Percentiles rank a stretch among this genome's conserved stretches.
Conservation (phyloP, 2,797 vertebrate species). For the Poecilia picta region DNA sequence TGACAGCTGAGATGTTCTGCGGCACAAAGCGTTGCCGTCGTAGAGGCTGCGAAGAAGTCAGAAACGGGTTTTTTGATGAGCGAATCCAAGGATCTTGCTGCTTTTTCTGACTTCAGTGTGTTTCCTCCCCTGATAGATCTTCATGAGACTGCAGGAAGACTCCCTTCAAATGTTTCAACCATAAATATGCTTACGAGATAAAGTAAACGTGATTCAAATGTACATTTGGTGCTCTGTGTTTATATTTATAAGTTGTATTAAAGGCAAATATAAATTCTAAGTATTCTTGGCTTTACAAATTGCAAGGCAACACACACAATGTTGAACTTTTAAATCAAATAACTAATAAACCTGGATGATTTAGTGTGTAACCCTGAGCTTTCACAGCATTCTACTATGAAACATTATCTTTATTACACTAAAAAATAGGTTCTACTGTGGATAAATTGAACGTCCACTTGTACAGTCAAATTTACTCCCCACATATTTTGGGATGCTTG, state of each 20-base stretch:
- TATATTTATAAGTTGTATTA: background rate
- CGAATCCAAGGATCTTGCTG: background rate
- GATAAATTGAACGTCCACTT: background rate
- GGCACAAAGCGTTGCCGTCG: background rate
- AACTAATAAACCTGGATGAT: background rate
- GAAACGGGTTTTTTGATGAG: background rate
- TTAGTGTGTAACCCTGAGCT: background rate
- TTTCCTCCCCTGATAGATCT: background rate
- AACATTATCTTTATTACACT: background rate
- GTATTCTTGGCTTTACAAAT: background rate
- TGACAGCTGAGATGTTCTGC: constrained; percentile 7
- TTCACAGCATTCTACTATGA: background rate
- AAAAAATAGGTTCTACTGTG: background rate
- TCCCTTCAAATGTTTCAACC: background rate
- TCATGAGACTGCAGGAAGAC: background rate
- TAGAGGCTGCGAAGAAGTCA: background rate
- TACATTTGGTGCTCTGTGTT: background rate
- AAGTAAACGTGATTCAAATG: background rate
- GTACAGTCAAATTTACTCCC: background rate
- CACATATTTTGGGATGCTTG: background rate
- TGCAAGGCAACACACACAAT: background rate
- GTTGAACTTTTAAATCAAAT: background rate
- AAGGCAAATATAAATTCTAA: background rate
- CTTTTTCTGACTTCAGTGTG: background rate
- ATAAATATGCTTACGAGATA: background rate